phyloP scores from a whole-genome alignment of 2,888 invertebrate species.

The Lysandra bellargus region DNA sequence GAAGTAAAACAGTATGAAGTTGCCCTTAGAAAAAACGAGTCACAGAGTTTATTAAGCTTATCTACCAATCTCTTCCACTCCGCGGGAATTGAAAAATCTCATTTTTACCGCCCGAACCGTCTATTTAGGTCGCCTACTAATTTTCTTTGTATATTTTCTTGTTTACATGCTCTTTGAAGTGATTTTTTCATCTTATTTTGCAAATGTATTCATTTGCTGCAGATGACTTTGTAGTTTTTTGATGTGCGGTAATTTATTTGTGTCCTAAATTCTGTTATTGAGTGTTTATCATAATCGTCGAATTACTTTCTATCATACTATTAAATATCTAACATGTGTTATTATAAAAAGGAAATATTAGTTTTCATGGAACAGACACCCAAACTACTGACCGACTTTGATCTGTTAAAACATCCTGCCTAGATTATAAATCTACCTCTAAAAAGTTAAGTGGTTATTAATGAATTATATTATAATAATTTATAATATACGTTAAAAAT shows the following conservation, averaged over 20 bases:
- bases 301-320: no score
- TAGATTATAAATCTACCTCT: no score
- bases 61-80: constrained; percentile 44
- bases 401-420: no score
- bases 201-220: not conserved
- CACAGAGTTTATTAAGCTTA: constrained; percentile 48
- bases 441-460: no score
- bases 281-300: no score
- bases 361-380: no score
- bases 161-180: constrained; percentile 23
- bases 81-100: constrained; percentile 43
- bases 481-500: no score
- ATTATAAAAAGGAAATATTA: no score
- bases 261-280: not conserved
- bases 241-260: not conserved
- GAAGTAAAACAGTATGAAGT: not conserved
- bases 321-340: no score
- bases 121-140: constrained; percentile 29
- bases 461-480: no score
- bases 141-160: constrained; percentile 17
- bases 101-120: constrained; percentile 33
- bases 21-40: constrained; percentile 47
- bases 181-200: not conserved
- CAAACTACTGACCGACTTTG: no score
- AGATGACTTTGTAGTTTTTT: not conserved